Base-by-base conservation (phyloP, 2,888 invertebrate genomes). In the Pheosia tremula region DNA sequence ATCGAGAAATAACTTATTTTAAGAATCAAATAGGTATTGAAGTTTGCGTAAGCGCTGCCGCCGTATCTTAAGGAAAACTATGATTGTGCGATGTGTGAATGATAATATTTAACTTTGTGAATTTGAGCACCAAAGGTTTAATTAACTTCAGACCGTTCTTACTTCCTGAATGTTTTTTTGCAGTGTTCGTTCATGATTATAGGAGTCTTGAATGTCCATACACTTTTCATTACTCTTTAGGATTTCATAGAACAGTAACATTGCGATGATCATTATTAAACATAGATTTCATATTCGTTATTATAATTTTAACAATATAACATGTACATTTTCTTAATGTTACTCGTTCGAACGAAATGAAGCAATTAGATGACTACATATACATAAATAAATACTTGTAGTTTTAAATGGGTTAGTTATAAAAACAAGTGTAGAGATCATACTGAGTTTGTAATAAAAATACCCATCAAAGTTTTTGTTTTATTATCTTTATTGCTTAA, bases 111-210 rank as follows among this genome's bases (percentile, higher is more conserved):
- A 60, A 52, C 60, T 55, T 65, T 69, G 58, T 37, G 64, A 70
- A 68, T 63, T 61, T 64, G 39, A 62, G 59, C 52, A 57, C 57
- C 61, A 7, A 61, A 57, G 37, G 60, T 69, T 62, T 64, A 61
- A 70, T 70, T 69, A 62, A 47, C 4, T 58, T 57, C 57, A 49
- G 56, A 24, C 54, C 50, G 53, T 45, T 58, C 37, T 50, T 57
- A 62, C 56, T 70, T 70, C 69, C 69, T 69, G 36, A 10, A 59
- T 10, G 47, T 49, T 59, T 53, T 62, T 58, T 54, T 49, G 24
- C 5, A 45, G 60, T 52, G 56, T 64, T 56, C 52, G 9, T 50
- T 24, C 24, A 2, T 2, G 2, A 24, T 24, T 41, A 41, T 41
- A 8, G 41, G 41, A 41, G 5, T 7, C 5, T 41, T 41, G 6